A percentile compares a stretch with the other conserved stretches of the same genome.
Evolutionary conservation across 2,797 vertebrate species (phyloP).

Genomic region (Channa striata): DNA sequence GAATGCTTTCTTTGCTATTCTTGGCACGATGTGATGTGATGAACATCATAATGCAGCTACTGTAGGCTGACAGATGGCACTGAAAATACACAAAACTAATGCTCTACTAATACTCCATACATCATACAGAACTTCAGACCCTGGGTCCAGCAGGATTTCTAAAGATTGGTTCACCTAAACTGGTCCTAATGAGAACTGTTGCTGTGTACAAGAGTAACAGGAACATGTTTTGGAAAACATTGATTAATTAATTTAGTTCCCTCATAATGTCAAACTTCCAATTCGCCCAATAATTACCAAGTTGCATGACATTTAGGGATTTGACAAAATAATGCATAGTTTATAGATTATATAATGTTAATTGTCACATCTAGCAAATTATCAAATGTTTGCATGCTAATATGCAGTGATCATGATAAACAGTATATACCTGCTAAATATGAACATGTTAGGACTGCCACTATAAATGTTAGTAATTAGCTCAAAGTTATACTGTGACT

Average conservation of each 20-base stretch:
- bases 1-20: conserved; percentile 72
- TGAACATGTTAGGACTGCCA: not conserved
- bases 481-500: not conserved
- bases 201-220: not conserved
- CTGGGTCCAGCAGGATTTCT: conserved; percentile 26
- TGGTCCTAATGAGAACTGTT: conserved; percentile 1
- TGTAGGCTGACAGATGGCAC: conserved; percentile 16
- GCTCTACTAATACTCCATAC: conserved; percentile 20
- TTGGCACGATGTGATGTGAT: conserved; percentile 46
- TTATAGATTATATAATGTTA: not conserved
- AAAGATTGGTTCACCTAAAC: conserved; percentile 34
- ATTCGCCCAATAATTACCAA: not conserved
- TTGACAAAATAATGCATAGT: not conserved
- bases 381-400: not conserved
- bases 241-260: not conserved
- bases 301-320: too few relatives aligned
- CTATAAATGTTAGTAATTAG: not conserved
- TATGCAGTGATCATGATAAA: not conserved
- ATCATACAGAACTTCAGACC: conserved; percentile 22
- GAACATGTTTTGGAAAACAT: not conserved
- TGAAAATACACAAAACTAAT: conserved; percentile 55
- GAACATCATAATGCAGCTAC: conserved; percentile 28
- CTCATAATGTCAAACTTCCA: not conserved
- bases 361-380: not conserved
- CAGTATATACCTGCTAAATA: not conserved